Evolutionary conservation across 2,888 invertebrate species (phyloP).

Genomic region (Euzophera pinguis): DNA sequence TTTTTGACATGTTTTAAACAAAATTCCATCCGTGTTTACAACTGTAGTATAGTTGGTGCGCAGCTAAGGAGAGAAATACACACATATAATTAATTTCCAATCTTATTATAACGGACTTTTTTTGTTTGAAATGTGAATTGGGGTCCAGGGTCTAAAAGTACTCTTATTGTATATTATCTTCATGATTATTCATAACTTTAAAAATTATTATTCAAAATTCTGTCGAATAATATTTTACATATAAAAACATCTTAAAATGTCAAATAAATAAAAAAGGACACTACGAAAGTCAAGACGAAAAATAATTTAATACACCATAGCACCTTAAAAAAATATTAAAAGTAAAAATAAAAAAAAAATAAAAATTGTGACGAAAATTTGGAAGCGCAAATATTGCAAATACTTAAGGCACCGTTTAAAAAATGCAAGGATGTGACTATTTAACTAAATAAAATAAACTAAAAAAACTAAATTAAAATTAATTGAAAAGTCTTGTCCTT

Average conservation of each 20-base stretch:
- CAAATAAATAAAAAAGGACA: no score
- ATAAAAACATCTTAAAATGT: no score
- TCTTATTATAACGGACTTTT: not conserved
- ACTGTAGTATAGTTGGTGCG: conserved; percentile 63
- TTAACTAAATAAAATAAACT: conserved; percentile 23
- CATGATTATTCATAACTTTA: no score
- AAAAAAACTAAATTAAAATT: conserved; percentile 26
- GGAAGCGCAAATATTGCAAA: conserved; percentile 14
- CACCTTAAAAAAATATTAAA: not conserved
- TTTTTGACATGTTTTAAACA: not conserved
- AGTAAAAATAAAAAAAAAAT: not conserved
- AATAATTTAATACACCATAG: not conserved
- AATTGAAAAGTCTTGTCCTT: conserved; percentile 28
- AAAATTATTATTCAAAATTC: no score
- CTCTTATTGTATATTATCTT: no score
- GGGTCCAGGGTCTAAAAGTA: no score
- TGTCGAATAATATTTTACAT: no score
- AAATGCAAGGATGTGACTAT: conserved; percentile 68
- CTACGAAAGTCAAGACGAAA: not conserved
- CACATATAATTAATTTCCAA: conserved; percentile 2
- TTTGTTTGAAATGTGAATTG: no score
- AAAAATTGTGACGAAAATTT: conserved; percentile 11
- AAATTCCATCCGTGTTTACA: conserved; percentile 35
- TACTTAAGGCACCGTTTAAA: conserved; percentile 13
- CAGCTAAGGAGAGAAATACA: conserved; percentile 51